Evolutionary conservation across 92 coral and sea anemone genomes (phyloP), one percentile per base, ranked within the genome.

Genomic region (Blastomussa wellsi): DNA sequence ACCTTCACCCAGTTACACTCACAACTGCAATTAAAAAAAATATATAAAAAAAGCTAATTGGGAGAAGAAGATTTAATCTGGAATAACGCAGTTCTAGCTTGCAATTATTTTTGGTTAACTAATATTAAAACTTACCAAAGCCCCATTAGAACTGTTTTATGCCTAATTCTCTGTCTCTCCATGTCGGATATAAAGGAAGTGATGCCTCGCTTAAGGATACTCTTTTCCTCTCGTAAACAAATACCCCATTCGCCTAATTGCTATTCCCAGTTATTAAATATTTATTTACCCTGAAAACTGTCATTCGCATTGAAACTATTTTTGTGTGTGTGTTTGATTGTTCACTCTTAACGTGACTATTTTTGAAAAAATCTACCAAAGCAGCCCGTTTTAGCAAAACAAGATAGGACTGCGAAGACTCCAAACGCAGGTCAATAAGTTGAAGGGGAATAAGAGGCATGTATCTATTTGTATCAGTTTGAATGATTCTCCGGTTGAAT

Each of bases 51-150:
- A 44, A 44, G 4, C 16, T 57, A 57, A 20, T 57, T 22, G 28
- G 28, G 26, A 14, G 24, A 62, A 57, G 5, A 4, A 4, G n/a
- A 4, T n/a, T 1, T 33, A 60, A 60, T 10, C 33, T 62, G 7
- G 65, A n/a, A 4, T 3, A 44, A 57, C 22, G 29, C 29, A 1
- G 29, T 3, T 57, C 12, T 22, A 5, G 65, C 24, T 5, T 57
- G 65, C 15, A 62, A 20, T 22, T 7, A 22, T 60, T 26, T 62
- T 9, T 28, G 11, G 35, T 26, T 9, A 8, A 11, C 33, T 5
- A 16, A 44, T 57, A 51, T 33, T 2, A 5, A 17, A 7, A 68
- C 78, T 82, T 82, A 82, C 86, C 78, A 71, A 6, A 82, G 26
- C n/a, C 32, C 51, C 77, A 77, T 69, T 13, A 71, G 49, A 6